phyloP scores from a whole-genome alignment of 2,797 vertebrate species.

The Ciconia nigra region DNA sequence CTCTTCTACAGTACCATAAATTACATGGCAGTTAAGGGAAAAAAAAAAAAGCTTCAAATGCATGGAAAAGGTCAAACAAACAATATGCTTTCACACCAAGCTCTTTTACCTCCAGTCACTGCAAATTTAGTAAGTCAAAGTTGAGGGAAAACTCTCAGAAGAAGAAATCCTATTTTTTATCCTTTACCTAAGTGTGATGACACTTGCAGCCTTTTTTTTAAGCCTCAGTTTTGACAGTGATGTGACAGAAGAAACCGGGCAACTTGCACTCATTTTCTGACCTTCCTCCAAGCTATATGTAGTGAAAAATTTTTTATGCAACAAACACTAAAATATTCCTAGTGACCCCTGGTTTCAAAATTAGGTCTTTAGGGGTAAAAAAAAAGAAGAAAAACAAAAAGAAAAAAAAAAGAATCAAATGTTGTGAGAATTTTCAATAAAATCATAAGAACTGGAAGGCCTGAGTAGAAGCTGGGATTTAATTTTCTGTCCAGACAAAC shows the following conservation, averaged over 20 bases:
- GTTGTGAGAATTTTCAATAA: not conserved
- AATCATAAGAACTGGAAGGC: not conserved
- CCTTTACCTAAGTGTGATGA: not conserved
- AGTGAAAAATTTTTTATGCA: not conserved
- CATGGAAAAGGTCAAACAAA: not conserved
- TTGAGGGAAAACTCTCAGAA: not conserved
- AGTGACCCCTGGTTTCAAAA: not conserved
- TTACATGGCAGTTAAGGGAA: not conserved
- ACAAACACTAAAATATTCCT: not conserved
- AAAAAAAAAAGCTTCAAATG: not conserved
- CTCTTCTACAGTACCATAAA: not conserved
- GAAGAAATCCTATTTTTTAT: not conserved
- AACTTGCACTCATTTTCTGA: not conserved
- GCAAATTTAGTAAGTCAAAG: not conserved
- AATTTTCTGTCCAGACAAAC: not conserved
- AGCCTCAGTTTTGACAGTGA: not conserved
- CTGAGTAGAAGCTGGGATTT: not conserved
- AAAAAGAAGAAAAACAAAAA: rapidly evolving
- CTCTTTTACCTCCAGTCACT: not conserved
- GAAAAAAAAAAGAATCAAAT: not conserved
- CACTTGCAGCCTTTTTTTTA: not conserved
- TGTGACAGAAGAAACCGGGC: not conserved
- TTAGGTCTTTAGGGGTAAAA: not conserved
- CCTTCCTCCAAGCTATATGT: not conserved
- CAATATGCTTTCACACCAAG: not conserved